These are phyloP conservation scores for Ctenopoma multispine DNA, from an alignment of 2,797 vertebrate species.

Conservation along the genomic window DNA sequence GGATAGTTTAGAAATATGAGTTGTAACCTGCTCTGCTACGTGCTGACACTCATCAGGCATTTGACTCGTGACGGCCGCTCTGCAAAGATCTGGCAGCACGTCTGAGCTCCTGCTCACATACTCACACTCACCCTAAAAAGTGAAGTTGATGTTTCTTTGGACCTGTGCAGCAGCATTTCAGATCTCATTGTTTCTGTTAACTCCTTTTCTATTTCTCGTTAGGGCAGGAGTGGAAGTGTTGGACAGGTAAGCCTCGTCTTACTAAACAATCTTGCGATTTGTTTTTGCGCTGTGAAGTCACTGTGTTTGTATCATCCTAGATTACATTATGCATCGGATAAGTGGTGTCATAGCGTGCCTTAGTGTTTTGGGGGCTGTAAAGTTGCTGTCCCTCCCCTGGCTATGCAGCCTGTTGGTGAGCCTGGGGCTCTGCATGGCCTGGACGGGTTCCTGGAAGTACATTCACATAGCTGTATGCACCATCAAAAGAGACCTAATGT, in stretches of 20 bases:
- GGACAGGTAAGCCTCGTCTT: slow-evolving; percentile 35
- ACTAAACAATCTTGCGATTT: neutral
- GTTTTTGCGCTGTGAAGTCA: neutral
- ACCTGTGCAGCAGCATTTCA: neutral
- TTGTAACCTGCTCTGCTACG: slow-evolving; percentile 44
- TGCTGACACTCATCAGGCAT: slow-evolving; percentile 19
- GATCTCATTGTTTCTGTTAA: neutral
- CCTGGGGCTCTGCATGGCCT: slow-evolving; percentile 79
- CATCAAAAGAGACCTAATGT: slow-evolving; percentile 87
- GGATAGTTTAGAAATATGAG: slow-evolving; percentile 26
- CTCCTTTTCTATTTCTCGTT: neutral
- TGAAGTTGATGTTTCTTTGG: neutral
- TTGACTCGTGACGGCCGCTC: slow-evolving; percentile 15
- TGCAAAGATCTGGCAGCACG: slow-evolving; percentile 13
- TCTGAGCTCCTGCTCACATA: neutral
- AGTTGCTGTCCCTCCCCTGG: slow-evolving; percentile 80
- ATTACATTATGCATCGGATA: slow-evolving; percentile 47
- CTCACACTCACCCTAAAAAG: neutral
- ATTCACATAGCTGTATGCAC: slow-evolving; percentile 83
- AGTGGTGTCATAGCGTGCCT: slow-evolving; percentile 55
- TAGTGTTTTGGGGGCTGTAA: slow-evolving; percentile 73
- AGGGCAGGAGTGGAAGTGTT: neutral
- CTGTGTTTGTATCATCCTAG: slow-evolving; percentile 45
- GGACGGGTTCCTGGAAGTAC: slow-evolving; percentile 82
- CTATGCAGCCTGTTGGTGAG: slow-evolving; percentile 80